phyloP scores from a whole-genome alignment of 2,888 invertebrate species.

The Dastarcus helophoroides region DNA sequence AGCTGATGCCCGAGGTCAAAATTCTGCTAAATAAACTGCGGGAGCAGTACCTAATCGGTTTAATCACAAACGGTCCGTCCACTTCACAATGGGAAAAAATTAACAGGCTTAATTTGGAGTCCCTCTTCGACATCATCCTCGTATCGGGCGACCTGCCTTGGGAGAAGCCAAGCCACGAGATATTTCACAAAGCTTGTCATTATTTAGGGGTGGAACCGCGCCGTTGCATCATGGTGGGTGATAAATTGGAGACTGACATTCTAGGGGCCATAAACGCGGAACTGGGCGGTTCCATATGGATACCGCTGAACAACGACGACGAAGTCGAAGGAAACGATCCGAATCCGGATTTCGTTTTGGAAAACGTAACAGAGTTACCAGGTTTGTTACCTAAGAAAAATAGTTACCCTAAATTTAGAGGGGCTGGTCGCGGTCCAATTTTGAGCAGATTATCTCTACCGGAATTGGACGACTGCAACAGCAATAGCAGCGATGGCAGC shows the following conservation, averaged over 20 bases:
- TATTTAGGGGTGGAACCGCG: slow-evolving; percentile 61
- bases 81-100: slow-evolving; percentile 85
- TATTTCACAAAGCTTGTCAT: slow-evolving; percentile 72
- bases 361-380: slow-evolving; percentile 51
- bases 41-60: slow-evolving; percentile 61
- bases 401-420: slow-evolving; percentile 27
- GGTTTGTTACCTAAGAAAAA: slow-evolving; percentile 44
- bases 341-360: slow-evolving; percentile 54
- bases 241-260: slow-evolving; percentile 80
- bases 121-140: slow-evolving; percentile 67
- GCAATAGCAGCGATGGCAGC: slow-evolving; percentile 42
- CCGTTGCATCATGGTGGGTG: slow-evolving; percentile 78
- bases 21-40: slow-evolving; percentile 58
- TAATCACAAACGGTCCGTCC: slow-evolving; percentile 81
- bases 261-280: slow-evolving; percentile 70
- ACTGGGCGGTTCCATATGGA: slow-evolving; percentile 66
- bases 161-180: slow-evolving; percentile 76
- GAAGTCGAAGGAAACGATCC: slow-evolving; percentile 34
- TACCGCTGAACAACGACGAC: slow-evolving; percentile 43
- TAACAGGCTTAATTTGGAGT: slow-evolving; percentile 52
- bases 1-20: slow-evolving; percentile 55
- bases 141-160: slow-evolving; percentile 76
- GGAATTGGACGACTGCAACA: slow-evolving; percentile 36
- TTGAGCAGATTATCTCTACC: slow-evolving; percentile 20
- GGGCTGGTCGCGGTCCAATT: slow-evolving; percentile 5